Evolutionary conservation across 2,888 invertebrate species (phyloP).

Genomic region (Tenthredo mesomela): DNA sequence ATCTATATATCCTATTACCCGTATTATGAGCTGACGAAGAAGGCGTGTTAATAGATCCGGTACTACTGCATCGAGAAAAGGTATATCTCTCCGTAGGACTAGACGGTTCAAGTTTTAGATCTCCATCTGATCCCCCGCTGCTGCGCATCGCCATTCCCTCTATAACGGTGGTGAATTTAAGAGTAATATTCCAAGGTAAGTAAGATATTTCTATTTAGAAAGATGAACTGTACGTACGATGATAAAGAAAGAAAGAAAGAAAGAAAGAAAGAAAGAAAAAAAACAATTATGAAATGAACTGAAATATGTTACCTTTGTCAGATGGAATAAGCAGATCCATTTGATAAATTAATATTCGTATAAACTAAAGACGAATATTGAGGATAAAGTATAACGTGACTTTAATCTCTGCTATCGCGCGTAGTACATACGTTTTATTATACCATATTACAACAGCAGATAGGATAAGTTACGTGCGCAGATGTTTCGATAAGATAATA

Average conservation of each 20-base stretch:
- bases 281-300: background rate
- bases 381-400: background rate
- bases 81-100: slow-evolving; percentile 81
- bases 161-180: slow-evolving; percentile 32
- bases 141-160: slow-evolving; percentile 57
- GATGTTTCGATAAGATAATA: slow-evolving; percentile 13
- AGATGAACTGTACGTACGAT: background rate
- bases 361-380: background rate
- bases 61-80: slow-evolving; percentile 88
- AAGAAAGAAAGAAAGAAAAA: background rate
- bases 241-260: background rate
- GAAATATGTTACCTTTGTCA: slow-evolving; percentile 3
- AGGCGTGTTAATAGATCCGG: slow-evolving; percentile 88
- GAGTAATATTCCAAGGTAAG: background rate
- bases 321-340: background rate
- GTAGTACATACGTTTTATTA: background rate
- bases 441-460: background rate
- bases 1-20: slow-evolving; percentile 78
- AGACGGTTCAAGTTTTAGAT: slow-evolving; percentile 81
- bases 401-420: slow-evolving; percentile 9
- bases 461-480: background rate
- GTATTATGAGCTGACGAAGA: slow-evolving; percentile 91
- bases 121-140: slow-evolving; percentile 69
- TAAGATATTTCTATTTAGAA: background rate
- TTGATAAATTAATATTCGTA: background rate